Base-by-base conservation (phyloP, 2,888 invertebrate genomes). In the Drosophila anomelani region DNA sequence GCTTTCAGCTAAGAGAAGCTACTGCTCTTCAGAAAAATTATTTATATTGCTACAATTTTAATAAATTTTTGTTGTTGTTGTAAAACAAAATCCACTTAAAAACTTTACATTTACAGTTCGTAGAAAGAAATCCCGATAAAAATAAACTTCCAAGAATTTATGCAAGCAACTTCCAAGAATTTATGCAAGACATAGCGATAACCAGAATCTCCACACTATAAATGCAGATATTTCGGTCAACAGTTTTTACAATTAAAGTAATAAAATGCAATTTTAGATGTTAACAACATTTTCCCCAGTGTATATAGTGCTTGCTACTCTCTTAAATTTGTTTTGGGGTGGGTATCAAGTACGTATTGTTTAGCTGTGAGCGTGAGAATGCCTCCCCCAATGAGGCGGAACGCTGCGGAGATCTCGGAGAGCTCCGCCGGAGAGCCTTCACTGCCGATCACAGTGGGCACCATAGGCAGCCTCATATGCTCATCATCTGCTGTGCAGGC, bases 301-400 rank as follows among this genome's bases (percentile, higher is more conserved):
- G 59, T 23, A 71, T 29, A 12, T 39, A 47, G 26, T 26, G 39
- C 29, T 39, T 51, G 36, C 55, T 51, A 39, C 76, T 75, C 76
- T 74, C 74, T 41, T 49, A 17, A 38, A 36, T 53, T 44, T 53
- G 29, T 34, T 53, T 67, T 66, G 72, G 81, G 81, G 81, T 81
- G 81, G 81, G 84, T 86, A 53, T 46, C 56, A 36, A 44, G 51
- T 34, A 43, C 47, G 13, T 32, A 13, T 26, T 17, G 41, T 20
- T 47, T 5, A 7, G n/a, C 29, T 43, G 51, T 62, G 17, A 32
- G 41, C 36, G 51, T 47, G 39, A 49, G 73, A 8, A 29, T 36
- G 36, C 54, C 53, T 66, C 58, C 82, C 49, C 73, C 73, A 59
- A 41, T 59, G 61, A 41, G 68, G 41, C 72, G 46, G 60, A 59